These are phyloP conservation scores for Hemithea aestivaria DNA, from an alignment of 2,888 invertebrate species.

Conservation along the genomic window DNA sequence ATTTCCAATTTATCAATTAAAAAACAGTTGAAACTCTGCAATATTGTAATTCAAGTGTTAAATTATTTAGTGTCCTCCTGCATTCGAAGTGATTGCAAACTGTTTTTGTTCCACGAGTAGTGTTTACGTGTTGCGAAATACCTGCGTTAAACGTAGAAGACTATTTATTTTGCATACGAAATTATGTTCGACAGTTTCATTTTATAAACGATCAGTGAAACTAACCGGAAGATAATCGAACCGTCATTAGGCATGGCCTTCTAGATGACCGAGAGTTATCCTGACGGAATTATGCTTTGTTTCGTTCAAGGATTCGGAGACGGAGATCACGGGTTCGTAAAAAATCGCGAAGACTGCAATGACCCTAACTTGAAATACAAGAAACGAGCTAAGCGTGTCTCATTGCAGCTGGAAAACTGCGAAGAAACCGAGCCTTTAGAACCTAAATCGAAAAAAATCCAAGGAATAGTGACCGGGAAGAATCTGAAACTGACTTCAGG, in stretches of 20 bases:
- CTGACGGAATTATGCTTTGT: slow-evolving; percentile 83
- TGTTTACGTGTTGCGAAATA: slow-evolving; percentile 21
- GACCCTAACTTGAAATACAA: slow-evolving; percentile 50
- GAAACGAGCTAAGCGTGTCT: slow-evolving; percentile 43
- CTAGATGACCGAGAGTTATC: slow-evolving; percentile 74
- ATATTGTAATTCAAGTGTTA: too few relatives aligned
- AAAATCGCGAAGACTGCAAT: slow-evolving; percentile 52
- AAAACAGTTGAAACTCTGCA: slow-evolving; percentile 8
- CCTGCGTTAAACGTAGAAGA: slow-evolving; percentile 17
- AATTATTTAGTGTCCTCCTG: too few relatives aligned
- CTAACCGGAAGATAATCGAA: slow-evolving; percentile 16
- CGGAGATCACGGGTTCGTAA: slow-evolving; percentile 52
- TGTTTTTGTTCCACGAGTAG: slow-evolving; percentile 22
- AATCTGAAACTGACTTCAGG: slow-evolving; percentile 56
- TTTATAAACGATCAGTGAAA: slow-evolving; percentile 17
- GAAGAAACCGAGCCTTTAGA: slow-evolving; percentile 38
- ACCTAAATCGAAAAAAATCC: slow-evolving; percentile 33
- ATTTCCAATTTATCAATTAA: slow-evolving; percentile 12
- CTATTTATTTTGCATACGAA: slow-evolving; percentile 29
- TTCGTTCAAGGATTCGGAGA: slow-evolving; percentile 83
- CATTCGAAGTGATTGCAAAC: slow-evolving; percentile 14
- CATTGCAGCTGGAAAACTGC: slow-evolving; percentile 35
- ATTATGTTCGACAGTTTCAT: slow-evolving; percentile 23
- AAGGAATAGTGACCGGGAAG: slow-evolving; percentile 48
- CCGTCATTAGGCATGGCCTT: slow-evolving; percentile 47